Evolutionary conservation across 2,888 invertebrate genomes (phyloP).

Genomic region (Lasioglossum morio): DNA sequence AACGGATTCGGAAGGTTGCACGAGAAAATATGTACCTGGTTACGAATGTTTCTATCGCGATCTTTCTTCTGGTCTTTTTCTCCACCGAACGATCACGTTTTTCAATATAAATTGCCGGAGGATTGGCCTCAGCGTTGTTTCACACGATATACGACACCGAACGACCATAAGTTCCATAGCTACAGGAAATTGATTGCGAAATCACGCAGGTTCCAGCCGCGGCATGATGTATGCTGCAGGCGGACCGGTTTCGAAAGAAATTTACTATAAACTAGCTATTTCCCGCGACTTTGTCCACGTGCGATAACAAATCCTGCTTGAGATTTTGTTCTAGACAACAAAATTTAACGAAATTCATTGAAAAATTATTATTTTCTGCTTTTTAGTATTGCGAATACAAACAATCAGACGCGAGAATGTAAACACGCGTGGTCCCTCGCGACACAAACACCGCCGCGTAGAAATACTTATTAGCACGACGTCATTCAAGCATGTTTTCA

Average conservation of each 20-base stretch:
- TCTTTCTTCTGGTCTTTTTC: not conserved
- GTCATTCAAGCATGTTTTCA: no score
- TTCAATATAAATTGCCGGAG: conserved; percentile 5
- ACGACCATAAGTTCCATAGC: conserved; percentile 8
- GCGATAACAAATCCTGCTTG: no score
- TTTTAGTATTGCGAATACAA: no score
- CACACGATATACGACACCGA: conserved; percentile 18
- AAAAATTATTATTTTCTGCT: no score
- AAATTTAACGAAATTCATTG: no score
- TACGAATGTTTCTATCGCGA: not conserved
- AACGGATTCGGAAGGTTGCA: not conserved
- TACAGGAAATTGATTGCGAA: conserved; percentile 45
- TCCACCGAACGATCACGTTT: not conserved
- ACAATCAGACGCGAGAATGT: no score
- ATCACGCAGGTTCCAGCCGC: conserved; percentile 41
- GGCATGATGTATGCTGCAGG: conserved; percentile 33
- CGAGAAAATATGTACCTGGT: no score
- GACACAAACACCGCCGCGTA: no score
- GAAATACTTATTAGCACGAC: no score
- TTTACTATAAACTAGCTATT: not conserved
- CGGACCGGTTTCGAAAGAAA: conserved; percentile 41
- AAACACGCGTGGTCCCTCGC: no score
- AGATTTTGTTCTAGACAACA: no score
- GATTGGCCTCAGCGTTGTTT: conserved; percentile 3
- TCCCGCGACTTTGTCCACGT: no score